Evolutionary conservation across 2,888 invertebrate species (phyloP), one percentile per base, ranked within the genome.

Genomic region (Harpagoxenus sublaevis): DNA sequence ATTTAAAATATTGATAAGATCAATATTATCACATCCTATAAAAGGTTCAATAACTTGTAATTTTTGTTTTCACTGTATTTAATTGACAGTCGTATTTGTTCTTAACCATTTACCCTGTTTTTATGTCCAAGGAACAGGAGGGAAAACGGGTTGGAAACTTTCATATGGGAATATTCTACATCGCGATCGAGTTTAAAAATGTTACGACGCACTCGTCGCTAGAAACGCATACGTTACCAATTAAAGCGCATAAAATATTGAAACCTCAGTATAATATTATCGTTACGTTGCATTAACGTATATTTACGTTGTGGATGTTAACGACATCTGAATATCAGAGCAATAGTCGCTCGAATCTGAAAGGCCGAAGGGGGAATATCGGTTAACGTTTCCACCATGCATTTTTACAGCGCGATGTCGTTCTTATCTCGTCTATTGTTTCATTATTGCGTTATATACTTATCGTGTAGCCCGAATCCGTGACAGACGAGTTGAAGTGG

Each of bases 161-260:
- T 70, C n/a, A 77, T 35, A 77, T 35, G 35, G 39, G 9, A 77
- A 66, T 77, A 77, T 66, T 75, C 10, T 57, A 45, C 35, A 55
- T 57, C 15, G 4, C 68, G 15, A 68, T 78, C 78, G 9, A 57
- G 31, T 57, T 70, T 71, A 71, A 79, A 71, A 79, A 60, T 35
- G 57, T 71, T 68, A 78, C 55, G 42, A 45, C 55, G 35, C 23
- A 57, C 23, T 45, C 70, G 62, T 45, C 48, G 15, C 42, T 79
- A 55, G 35, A 77, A 35, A 77, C 18, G 12, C 28, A 55, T 73
- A 45, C 73, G 63, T 73, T 57, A 57, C 9, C 79, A 60, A 79
- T 79, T 79, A 71, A 79, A 79, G 70, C 35, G 55, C 15, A 79
- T 68, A 70, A 79, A 70, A 71, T 79, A 71, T 70, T 79, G 48